phyloP scores from a whole-genome alignment of 2,113 vertebrate species.

The Bos taurus region DNA sequence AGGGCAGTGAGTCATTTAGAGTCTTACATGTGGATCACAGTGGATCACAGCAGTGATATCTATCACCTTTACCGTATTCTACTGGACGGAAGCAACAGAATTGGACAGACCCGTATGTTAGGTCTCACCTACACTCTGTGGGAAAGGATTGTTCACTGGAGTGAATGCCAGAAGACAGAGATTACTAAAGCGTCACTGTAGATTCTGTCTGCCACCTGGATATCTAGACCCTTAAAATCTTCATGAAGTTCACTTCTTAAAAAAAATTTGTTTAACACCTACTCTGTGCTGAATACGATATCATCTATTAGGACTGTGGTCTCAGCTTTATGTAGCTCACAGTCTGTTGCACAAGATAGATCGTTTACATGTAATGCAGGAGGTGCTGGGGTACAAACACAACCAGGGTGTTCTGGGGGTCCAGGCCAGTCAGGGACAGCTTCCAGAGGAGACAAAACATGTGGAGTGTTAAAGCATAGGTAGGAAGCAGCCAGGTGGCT shows the following conservation, averaged over 20 bases:
- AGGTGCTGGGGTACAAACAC: not conserved
- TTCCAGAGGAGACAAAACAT: not conserved
- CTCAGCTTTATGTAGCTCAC: not conserved
- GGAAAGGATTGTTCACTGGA: not conserved
- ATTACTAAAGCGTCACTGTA: not conserved
- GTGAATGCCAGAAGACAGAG: not conserved
- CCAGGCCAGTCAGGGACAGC: not conserved
- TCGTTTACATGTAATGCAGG: not conserved
- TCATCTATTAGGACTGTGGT: not conserved
- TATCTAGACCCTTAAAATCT: not conserved
- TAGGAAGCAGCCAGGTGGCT: not conserved
- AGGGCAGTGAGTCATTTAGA: not conserved
- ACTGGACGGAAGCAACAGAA: not conserved
- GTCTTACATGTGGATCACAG: not conserved
- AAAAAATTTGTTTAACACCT: not conserved
- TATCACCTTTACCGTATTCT: not conserved
- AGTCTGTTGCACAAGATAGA: not conserved
- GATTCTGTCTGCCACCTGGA: not conserved
- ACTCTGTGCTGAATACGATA: not conserved
- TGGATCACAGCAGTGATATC: not conserved
- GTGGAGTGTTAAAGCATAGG: not conserved
- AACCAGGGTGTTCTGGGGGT: accelerated
- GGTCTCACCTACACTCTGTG: not conserved
- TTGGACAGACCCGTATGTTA: not conserved
- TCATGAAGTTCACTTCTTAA: not conserved